Evolutionary conservation across 2,888 invertebrate species (phyloP), one percentile per base, ranked within the genome.

Genomic region (Urechis unicinctus): DNA sequence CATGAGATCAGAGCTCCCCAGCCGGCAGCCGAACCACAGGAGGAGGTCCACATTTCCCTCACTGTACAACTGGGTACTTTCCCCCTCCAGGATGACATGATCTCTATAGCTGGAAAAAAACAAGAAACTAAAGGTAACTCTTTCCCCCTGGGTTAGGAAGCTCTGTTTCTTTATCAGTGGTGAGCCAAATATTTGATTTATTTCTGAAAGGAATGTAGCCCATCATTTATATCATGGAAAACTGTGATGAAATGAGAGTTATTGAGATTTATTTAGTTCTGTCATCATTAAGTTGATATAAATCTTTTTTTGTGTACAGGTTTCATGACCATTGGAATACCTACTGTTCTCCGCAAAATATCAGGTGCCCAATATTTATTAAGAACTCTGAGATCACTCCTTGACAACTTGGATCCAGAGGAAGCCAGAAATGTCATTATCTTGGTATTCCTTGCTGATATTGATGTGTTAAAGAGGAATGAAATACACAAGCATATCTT

Each of bases 241-340:
- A n/a, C n/a, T n/a, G n/a, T n/a, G n/a, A n/a, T n/a, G n/a, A n/a
- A n/a, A n/a, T n/a, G n/a, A n/a, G n/a, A n/a, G n/a, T n/a, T n/a
- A n/a, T n/a, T n/a, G n/a, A n/a, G n/a, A n/a, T n/a, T n/a, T n/a
- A n/a, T n/a, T n/a, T n/a, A n/a, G n/a, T n/a, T n/a, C n/a, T n/a
- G n/a, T n/a, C n/a, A n/a, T n/a, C 9, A 36, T 36, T 36, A 17
- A 36, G 36, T 13, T 36, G 9, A 36, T 36, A 13, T 13, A 13
- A 36, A 36, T 36, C 36, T 13, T 36, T 9, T 36, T 9, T 50
- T 53, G 28, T 1, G 58, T 52, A 25, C 65, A 70, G 78, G 69
- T 26, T 75, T 69, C 55, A 60, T 80, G 17, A 73, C 77, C 0
- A 74, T 80, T 9, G 79, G 78, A 9, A 76, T 79, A 47, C 74